These are phyloP conservation scores for Aphaenogaster ashmeadi DNA, from an alignment of 1,140 invertebrate species.

Conservation along the genomic window DNA sequence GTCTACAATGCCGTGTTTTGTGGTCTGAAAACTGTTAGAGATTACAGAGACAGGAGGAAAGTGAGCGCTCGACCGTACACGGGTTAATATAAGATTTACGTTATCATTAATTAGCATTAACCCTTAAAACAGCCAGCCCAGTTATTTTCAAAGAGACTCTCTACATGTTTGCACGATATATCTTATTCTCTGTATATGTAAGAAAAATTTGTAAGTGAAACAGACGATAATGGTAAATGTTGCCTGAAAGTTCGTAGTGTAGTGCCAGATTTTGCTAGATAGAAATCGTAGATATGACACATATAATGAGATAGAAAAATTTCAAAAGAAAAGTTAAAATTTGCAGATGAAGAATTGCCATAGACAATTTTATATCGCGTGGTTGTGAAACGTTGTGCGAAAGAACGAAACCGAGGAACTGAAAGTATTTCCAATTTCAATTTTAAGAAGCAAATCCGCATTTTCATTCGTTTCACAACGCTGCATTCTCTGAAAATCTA, in stretches of 20 bases:
- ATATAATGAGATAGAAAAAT: conserved; percentile 23
- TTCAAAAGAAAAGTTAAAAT: conserved; percentile 44
- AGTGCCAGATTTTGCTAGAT: conserved; percentile 32
- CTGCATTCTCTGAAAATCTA: conserved; percentile 49
- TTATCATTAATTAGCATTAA: conserved; percentile 71
- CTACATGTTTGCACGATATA: not conserved
- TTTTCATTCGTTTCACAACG: conserved; percentile 56
- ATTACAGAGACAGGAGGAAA: conserved; percentile 85
- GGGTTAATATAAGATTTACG: conserved; percentile 67
- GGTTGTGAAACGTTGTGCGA: conserved; percentile 35
- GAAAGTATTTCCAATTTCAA: conserved; percentile 51
- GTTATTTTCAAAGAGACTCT: conserved; percentile 19
- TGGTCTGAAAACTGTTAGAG: conserved; percentile 95
- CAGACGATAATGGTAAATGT: conserved; percentile 58
- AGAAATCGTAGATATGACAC: conserved; percentile 36
- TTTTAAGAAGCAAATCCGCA: conserved; percentile 33
- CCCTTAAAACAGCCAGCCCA: conserved; percentile 67
- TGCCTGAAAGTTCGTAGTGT: conserved; percentile 38
- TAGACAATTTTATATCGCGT: conserved; percentile 47
- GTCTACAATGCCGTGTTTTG: conserved; percentile 98
- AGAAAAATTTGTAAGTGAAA: conserved; percentile 54
- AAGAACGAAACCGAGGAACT: not conserved
- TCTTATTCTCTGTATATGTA: conserved; percentile 50
- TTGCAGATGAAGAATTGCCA: conserved; percentile 64
- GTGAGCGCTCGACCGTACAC: conserved; percentile 77